Base-by-base conservation (phyloP, 2,113 vertebrate genomes). In the Capricornis sumatraensis region DNA sequence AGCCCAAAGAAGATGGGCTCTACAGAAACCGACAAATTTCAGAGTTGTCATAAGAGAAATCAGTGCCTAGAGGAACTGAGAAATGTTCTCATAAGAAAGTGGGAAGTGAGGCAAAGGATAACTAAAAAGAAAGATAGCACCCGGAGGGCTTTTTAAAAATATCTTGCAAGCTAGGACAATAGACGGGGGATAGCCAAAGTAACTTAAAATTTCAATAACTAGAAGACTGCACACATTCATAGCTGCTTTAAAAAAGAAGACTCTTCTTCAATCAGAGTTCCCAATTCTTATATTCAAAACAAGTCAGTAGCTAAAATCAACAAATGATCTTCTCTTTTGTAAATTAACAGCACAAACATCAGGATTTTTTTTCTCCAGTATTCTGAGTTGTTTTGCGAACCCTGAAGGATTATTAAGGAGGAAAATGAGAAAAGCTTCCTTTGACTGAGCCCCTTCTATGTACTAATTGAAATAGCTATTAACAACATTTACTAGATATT, bases 41-140 rank as follows among this genome's bases (percentile, higher is more conserved):
- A 97, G 97, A 97, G 40, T 71, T 98, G 91, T 64, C 89, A 76
- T 58, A 94, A 94, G 5, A 81, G 45, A 6, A 13, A 57, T 83
- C 4, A 79, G 57, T 58, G 95, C 86, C 28, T 98, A 52, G 33
- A 95, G 82, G 97, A 95, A 5, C 2, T 15, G 14, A 89, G 43
- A 82, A 67, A 55, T 94, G 93, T 78, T 93, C 83, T 88, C 60
- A 82, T 92, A 91, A 97, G 81, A 92, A 53, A 96, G 47, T 25
- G 0, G 79, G 40, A 90, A 91, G 53, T 45, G 82, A 85, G 30
- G n/a, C 19, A 45, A 88, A 93, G 19, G 1, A 50, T 93, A 71
- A 97, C n/a, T 92, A 71, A 90, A 16, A 92, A 53, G 16, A 67
- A 92, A 84, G 92, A 94, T 3, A 95, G 30, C 45, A 96, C 76